Base-by-base conservation (phyloP, 2,888 invertebrate species). In the Phortica okadai region DNA sequence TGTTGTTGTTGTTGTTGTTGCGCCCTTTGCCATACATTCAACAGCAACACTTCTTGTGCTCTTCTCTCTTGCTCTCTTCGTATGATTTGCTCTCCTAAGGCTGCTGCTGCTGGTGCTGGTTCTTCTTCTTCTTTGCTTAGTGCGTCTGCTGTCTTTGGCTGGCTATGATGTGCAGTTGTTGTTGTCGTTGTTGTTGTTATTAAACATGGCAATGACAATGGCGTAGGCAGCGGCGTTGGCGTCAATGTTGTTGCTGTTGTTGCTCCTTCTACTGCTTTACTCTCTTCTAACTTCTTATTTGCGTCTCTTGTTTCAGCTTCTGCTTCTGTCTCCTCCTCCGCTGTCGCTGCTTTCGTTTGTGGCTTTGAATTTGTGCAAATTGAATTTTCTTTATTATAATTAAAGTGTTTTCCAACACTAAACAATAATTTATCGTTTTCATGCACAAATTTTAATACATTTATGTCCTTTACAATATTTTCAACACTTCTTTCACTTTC, bases 151-250 rank as follows among this genome's bases (percentile, higher is more conserved):
- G 72, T 54, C 21, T 59, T 54, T 70, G 54, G 69, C 21, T 45
- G 54, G 21, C 21, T 62, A 45, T 59, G 21, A 75, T 41, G 62
- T 11, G 14, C 14, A 8, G 50, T 50, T 69, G 66, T 73, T 59
- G 77, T 16, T 14, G 58, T 33, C 2, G 14, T 50, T 14, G 50
- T 6, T 69, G 66, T 73, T 59, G 77, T 16, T 14, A 33, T 33
- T 10, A 41, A 14, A n/a, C 59, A 78, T 85, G 88, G 85, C 88
- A 85, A 85, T 85, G 85, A 79, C 86, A 85, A 87, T 85, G 69
- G 44, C n/a, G 50, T 16, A 8, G 69, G 21, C n/a, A 8, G 14
- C n/a, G 67, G 8, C 45, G 45, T 0, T 8, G 69, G 66, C 6
- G 67, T 6, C n/a, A n/a, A 42, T 41, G 41, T 10, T 69, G 59